Evolutionary conservation across 1,140 invertebrate species (phyloP).

Genomic region (Thalassaphorura encarpata): DNA sequence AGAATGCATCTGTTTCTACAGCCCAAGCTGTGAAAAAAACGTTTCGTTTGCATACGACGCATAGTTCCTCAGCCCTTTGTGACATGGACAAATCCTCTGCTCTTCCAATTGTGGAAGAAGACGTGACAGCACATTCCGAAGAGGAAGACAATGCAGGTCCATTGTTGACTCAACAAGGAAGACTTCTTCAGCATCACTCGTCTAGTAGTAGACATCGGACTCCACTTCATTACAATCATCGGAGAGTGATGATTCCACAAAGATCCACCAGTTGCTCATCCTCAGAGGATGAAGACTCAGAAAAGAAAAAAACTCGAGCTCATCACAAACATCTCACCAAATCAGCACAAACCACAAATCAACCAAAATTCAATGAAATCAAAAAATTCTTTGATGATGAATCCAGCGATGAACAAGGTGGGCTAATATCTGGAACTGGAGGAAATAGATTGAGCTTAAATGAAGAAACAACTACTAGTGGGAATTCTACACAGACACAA

Average conservation of each 20-base stretch:
- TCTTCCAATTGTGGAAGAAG: constrained; percentile 24
- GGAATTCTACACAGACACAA: background rate
- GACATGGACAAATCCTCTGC: constrained; percentile 23
- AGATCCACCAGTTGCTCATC: constrained; percentile 24
- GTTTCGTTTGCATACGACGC: constrained; percentile 3
- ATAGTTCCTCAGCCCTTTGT: constrained; percentile 21
- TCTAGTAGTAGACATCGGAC: background rate
- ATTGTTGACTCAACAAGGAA: background rate
- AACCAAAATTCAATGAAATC: background rate
- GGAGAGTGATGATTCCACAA: constrained; percentile 19
- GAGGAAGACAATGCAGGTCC: constrained; percentile 14
- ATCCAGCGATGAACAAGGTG: constrained; percentile 21
- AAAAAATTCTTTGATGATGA: constrained; percentile 19
- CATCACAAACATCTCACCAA: constrained; percentile 5
- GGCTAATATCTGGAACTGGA: background rate
- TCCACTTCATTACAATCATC: constrained; percentile 10
- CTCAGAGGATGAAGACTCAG: constrained; percentile 28
- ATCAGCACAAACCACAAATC: background rate
- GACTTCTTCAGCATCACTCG: too few species aligned
- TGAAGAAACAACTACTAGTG: background rate
- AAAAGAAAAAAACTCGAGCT: constrained; percentile 20
- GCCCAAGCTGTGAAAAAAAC: background rate
- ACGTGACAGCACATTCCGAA: background rate
- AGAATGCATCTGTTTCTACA: background rate
- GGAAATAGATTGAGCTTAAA: background rate